Percentiles rank a stretch among this genome's conserved stretches.
Evolutionary conservation across 1,140 invertebrate species (phyloP).

Genomic region (Atta cephalotes): DNA sequence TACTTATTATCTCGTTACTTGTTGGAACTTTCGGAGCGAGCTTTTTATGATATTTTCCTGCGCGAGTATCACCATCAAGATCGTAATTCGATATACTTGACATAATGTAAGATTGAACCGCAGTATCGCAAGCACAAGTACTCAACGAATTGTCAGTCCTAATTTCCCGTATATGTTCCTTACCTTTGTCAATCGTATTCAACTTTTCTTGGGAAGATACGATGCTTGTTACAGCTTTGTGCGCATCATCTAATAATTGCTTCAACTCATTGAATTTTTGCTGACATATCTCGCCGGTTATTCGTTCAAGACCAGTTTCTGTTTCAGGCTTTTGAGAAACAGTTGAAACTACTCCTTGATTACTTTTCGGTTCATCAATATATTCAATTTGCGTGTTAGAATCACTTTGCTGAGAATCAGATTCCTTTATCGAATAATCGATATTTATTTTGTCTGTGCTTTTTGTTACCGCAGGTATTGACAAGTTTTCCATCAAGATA

Average conservation of each 20-base stretch:
- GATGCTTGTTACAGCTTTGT: conserved; percentile 76
- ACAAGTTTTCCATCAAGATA: conserved; percentile 10
- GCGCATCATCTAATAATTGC: conserved; percentile 76
- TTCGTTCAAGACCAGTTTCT: conserved; percentile 14
- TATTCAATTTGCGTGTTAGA: background rate
- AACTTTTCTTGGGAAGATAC: conserved; percentile 75
- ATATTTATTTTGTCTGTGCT: background rate
- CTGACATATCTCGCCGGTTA: conserved; percentile 75
- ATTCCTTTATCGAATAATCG: background rate
- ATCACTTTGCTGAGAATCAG: background rate
- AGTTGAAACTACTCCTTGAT: background rate
- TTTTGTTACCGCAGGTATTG: background rate
- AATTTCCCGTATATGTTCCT: conserved; percentile 9
- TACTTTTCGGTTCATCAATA: background rate
- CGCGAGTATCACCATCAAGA: conserved; percentile 76
- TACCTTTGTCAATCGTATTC: background rate
- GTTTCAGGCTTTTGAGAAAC: conserved; percentile 23
- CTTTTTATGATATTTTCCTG: conserved; percentile 84
- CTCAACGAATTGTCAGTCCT: background rate
- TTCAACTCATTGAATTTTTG: conserved; percentile 81
- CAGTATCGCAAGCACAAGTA: background rate
- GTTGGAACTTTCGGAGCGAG: conserved; percentile 81
- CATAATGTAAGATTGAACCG: conserved; percentile 8
- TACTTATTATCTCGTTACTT: background rate
- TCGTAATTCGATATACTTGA: conserved; percentile 70